Base-by-base conservation (phyloP, 37 sponge, comb jelly and placozoan genomes). In the Oscarella lobularis region DNA sequence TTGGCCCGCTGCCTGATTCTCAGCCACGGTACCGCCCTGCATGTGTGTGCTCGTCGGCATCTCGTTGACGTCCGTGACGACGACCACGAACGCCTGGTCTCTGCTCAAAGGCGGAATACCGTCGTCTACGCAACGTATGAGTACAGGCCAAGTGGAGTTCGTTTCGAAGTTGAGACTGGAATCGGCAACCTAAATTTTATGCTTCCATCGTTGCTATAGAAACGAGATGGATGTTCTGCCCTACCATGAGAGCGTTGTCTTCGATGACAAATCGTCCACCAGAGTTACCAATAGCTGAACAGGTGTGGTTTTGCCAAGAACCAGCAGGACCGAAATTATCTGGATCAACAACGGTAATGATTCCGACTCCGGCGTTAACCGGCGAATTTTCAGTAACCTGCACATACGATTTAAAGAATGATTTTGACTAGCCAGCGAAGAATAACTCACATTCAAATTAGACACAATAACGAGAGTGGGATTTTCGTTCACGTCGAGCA, bases 271-370 rank as follows among this genome's bases (percentile, higher is more conserved):
- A 68, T 68, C 6, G 6, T 5, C 71, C 71, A 29, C 6, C 71
- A 20, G 71, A 4, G 31, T 5, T 68, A 5, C 33, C 31, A 5
- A 68, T 68, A 14, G 71, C 71, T 34, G 71, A 68, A 35, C 71
- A 68, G 6, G 6, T 29, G 31, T 4, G 29, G 31, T 5, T 68
- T 14, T 68, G 71, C 71, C 71, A 68, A 5, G 6, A 5, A 29
- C 71, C 78, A 27, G 27, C 36, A 1, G 36, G 66, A 1, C 78
- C 78, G 34, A 66, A 77, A 35, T 33, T 60, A 66, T 77, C 78
- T 27, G 68, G 78, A 33, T 77, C 78, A 1, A 29, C 29, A 3
- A 77, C 67, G 5, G 35, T 20, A 20, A 77, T 33, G 31, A 27
- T 39, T n/a, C 35, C 35, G 29, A 77, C 2, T n/a, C 66, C 68